These are phyloP conservation scores for Drosophila birchii DNA, from an alignment of 2,888 invertebrate species.

Conservation along the genomic window DNA sequence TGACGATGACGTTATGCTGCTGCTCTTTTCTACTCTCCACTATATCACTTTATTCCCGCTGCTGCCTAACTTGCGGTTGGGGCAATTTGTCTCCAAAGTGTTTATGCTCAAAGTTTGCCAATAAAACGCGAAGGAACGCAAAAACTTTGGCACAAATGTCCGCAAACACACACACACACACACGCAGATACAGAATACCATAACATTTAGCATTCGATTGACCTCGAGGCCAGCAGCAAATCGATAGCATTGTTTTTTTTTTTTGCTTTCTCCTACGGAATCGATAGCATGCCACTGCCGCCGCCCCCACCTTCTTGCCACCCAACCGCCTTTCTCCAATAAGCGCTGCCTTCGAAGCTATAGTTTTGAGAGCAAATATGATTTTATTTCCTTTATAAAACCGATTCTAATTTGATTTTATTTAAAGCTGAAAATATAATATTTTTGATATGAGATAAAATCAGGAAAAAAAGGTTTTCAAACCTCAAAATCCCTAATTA, in stretches of 20 bases:
- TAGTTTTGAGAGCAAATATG: conserved; percentile 3
- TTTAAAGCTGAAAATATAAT: neutral
- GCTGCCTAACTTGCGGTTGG: conserved; percentile 57
- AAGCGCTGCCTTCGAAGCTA: conserved; percentile 2
- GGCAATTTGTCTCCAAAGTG: conserved; percentile 74
- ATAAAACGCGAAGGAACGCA: conserved; percentile 57
- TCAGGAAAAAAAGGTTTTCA: neutral
- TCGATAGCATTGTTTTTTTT: conserved; percentile 39
- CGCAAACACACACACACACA: conserved; percentile 30
- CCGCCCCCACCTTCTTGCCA: neutral
- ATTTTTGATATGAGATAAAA: too few relatives aligned
- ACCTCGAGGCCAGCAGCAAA: conserved; percentile 50
- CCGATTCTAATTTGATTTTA: neutral
- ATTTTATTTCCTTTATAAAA: neutral
- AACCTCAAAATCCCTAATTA: neutral
- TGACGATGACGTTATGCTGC: conserved; percentile 69
- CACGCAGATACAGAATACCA: conserved; percentile 23
- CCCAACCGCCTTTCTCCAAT: neutral
- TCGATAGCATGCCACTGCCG: conserved; percentile 39
- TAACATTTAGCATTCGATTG: conserved; percentile 47
- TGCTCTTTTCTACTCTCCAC: conserved; percentile 40
- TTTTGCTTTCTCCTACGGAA: conserved; percentile 17
- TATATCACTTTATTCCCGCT: conserved; percentile 23
- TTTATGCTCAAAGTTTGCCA: conserved; percentile 66
- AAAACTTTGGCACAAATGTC: conserved; percentile 55